Conservation (phyloP, 2,888 invertebrate genomes). For the Patella ulyssiponensis region DNA sequence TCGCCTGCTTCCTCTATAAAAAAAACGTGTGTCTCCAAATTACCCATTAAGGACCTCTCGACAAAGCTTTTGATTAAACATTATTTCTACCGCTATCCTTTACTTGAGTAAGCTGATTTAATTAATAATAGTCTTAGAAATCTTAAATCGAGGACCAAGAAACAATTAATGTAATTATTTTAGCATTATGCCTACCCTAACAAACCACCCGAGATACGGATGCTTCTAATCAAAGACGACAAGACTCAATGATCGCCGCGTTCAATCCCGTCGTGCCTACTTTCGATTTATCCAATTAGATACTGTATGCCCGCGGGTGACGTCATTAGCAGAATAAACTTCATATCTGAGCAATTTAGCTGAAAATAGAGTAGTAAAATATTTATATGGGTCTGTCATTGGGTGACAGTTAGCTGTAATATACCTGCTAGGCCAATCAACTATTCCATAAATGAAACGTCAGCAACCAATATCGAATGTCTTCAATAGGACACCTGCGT, state of each 20-base stretch:
- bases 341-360: constrained; percentile 23
- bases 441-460: constrained; percentile 13
- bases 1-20: too few relatives aligned
- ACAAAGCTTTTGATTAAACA: too few relatives aligned
- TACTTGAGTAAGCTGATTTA: constrained; percentile 15
- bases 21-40: too few relatives aligned
- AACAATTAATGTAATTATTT: constrained; percentile 23
- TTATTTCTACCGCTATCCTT: too few relatives aligned
- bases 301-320: not conserved
- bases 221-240: constrained; percentile 19
- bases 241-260: not conserved
- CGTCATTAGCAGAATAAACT: constrained; percentile 14
- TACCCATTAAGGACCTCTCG: too few relatives aligned
- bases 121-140: constrained; percentile 21
- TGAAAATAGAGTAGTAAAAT: constrained; percentile 22
- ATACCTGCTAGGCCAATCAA: constrained; percentile 8
- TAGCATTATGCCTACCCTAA: constrained; percentile 17
- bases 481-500: too few relatives aligned
- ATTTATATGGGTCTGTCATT: constrained; percentile 21
- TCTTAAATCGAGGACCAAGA: constrained; percentile 13
- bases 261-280: not conserved
- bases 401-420: constrained; percentile 15
- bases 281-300: constrained; percentile 15
- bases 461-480: constrained; percentile 8
- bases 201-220: constrained; percentile 14